Evolutionary conservation across 1,140 invertebrate genomes (phyloP).

Genomic region (Choristoneura fumiferana): DNA sequence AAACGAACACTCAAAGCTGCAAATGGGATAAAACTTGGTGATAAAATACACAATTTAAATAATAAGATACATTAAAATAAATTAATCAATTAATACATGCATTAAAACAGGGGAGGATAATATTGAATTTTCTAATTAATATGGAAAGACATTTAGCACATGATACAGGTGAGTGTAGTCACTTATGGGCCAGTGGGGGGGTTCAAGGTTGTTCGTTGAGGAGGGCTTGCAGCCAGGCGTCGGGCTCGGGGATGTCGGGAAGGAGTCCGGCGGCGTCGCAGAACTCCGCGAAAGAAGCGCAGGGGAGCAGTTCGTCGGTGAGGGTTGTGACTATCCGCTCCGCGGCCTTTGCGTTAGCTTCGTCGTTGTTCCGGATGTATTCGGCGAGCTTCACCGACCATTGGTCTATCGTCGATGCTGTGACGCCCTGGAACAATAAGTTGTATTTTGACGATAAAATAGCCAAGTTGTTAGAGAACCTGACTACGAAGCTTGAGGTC

Average conservation of each 20-base stretch:
- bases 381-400: conserved; percentile 95
- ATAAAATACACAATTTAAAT: too few species aligned
- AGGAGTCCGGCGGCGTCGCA: conserved; percentile 89
- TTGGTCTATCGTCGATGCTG: conserved; percentile 85
- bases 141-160: too few species aligned
- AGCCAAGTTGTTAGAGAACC: too few species aligned
- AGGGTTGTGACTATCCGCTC: conserved; percentile 90
- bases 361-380: conserved; percentile 96
- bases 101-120: background rate
- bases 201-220: conserved; percentile 56
- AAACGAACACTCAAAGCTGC: background rate
- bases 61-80: too few species aligned
- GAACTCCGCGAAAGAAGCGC: conserved; percentile 93
- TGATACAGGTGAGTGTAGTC: too few species aligned
- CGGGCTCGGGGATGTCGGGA: conserved; percentile 56
- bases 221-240: conserved; percentile 49
- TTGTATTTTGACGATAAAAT: too few species aligned
- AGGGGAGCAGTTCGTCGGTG: conserved; percentile 93
- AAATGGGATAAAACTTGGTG: background rate
- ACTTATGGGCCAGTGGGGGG: too few species aligned
- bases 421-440: conserved; percentile 83
- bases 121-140: too few species aligned
- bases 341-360: conserved; percentile 91
- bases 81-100: background rate
- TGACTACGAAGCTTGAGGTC: too few species aligned